Conservation (phyloP, 1,140 invertebrate genomes). For the Amphibalanus amphitrite region DNA sequence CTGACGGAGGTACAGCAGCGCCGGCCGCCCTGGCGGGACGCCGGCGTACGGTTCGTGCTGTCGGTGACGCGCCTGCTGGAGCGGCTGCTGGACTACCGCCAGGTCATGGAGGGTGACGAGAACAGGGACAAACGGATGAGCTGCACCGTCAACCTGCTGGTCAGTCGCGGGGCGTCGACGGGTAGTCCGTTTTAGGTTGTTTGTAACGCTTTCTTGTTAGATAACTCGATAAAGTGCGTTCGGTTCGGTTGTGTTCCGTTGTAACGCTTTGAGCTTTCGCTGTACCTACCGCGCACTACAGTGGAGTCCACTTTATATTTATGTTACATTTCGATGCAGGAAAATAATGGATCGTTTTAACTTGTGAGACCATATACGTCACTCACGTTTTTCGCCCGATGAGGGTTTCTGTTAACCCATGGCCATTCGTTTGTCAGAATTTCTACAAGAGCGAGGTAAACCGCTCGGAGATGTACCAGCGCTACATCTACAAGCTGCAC, state of each 20-base stretch:
- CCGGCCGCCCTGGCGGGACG: conserved; percentile 73
- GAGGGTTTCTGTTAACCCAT: neutral
- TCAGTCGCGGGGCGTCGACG: too few species aligned
- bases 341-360: too few species aligned
- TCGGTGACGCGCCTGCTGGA: conserved; percentile 78
- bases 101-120: conserved; percentile 77
- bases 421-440: conserved; percentile 42
- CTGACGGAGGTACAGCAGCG: conserved; percentile 67
- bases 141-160: conserved; percentile 67
- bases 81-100: conserved; percentile 74
- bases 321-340: too few species aligned
- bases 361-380: too few species aligned
- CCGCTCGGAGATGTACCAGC: conserved; percentile 86
- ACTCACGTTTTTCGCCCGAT: too few species aligned
- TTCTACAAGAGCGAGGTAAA: conserved; percentile 93
- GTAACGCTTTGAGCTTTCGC: too few species aligned
- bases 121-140: conserved; percentile 88
- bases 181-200: too few species aligned
- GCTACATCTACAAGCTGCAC: conserved; percentile 92
- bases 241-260: too few species aligned
- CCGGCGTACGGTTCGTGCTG: conserved; percentile 73
- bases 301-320: too few species aligned
- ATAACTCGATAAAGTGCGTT: too few species aligned
- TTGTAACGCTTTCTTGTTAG: too few species aligned
- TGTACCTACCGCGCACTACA: too few species aligned